Conservation (phyloP, 2,797 vertebrate species). For the Hafferia zeledoni region DNA sequence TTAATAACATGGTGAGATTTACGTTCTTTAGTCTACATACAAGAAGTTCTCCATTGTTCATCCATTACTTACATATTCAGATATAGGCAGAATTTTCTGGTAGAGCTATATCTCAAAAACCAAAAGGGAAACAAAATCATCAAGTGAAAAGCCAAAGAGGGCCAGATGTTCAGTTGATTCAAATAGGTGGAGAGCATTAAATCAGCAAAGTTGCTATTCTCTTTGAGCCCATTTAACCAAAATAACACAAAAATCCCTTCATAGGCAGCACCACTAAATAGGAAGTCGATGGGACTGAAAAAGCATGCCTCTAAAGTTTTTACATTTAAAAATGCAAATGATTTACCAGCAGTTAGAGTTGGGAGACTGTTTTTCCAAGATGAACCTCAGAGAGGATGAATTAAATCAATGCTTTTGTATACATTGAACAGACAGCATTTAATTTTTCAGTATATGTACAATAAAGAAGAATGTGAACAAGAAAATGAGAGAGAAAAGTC, state of each 20-base stretch:
- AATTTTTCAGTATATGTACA: neutral
- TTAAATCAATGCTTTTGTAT: neutral
- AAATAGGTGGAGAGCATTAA: neutral
- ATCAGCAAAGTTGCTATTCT: neutral
- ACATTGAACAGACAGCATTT: neutral
- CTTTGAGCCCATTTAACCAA: neutral
- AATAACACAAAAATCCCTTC: neutral
- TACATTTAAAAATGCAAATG: neutral
- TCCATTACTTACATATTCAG: neutral
- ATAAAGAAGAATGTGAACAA: neutral
- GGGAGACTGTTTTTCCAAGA: neutral
- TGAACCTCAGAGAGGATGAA: neutral
- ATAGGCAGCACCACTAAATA: neutral
- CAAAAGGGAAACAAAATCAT: neutral
- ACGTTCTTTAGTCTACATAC: neutral
- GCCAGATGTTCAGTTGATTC: neutral
- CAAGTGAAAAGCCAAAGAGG: neutral
- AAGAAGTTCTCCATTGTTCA: neutral
- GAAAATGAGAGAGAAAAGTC: neutral
- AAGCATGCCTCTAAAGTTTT: neutral
- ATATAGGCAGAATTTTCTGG: neutral
- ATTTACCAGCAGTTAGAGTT: neutral
- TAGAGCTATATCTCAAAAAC: neutral
- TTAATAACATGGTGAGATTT: neutral
- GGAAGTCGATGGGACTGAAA: neutral